Evolutionary conservation across 2,888 invertebrate species (phyloP), one percentile per base, ranked within the genome.

Genomic region (Ectropis crepuscularia): DNA sequence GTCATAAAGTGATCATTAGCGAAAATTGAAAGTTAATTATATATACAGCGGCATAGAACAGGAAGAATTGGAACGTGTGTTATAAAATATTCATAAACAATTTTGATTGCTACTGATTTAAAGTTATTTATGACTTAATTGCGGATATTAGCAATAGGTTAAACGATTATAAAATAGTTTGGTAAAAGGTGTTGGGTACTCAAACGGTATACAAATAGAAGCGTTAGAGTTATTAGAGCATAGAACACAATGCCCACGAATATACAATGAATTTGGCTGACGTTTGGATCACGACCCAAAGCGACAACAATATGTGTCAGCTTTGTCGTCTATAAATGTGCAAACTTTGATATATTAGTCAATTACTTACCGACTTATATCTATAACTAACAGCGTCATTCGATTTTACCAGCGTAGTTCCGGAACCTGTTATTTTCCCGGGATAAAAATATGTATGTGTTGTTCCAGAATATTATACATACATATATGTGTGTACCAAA

Each of bases 221-320:
- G 61, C 70, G 38, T 53, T 54, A 53, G 57, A 43, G 66, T 75
- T 75, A 75, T 73, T 70, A 75, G 81, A 81, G 79, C 79, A 71
- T 78, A 28, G 16, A 28, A 28, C 16, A 73, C 65, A 67, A 68
- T 63, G 58, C 54, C 57, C 55, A 53, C 60, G 53, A 66, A 67
- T 72, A 73, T 74, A 74, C 71, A 70, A 73, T 74, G 70, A 73
- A 72, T 73, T 77, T 70, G 70, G 59, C 67, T 73, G 72, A 69
- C 74, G 71, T 76, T 78, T 68, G 57, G 63, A 71, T 77, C 76
- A 80, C 74, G 77, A 76, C 65, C 57, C 28, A 38, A 66, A 62
- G 55, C 61, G 67, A 67, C 68, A 70, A 74, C 58, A 37, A 49
- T 47, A 28, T 2, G 1, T 48, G 36, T 49, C 5, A 37, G 10